A percentile compares a stretch with the other conserved stretches of the same genome.
phyloP scores from a whole-genome alignment of 2,797 vertebrate genomes.

The Helicolenus hilgendorfi region DNA sequence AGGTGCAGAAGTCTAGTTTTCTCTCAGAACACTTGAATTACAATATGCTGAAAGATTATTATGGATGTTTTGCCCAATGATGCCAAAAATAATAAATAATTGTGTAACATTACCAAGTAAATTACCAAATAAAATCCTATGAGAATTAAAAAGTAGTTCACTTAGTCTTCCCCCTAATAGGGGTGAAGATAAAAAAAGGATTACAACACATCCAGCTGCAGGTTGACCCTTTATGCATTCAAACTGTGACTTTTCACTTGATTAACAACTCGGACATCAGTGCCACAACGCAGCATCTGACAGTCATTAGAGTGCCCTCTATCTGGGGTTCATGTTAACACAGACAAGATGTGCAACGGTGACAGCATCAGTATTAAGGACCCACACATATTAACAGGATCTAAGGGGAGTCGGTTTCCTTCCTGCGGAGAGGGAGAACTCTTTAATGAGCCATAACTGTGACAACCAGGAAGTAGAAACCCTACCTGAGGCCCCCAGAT shows the following conservation, averaged over 20 bases:
- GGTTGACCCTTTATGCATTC: neutral
- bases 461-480: constrained; percentile 83
- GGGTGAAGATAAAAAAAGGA: neutral
- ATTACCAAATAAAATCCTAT: neutral
- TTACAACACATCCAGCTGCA: neutral
- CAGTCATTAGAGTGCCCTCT: constrained; percentile 69
- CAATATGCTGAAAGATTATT: too few species aligned
- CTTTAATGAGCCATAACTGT: constrained; percentile 85
- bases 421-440: constrained; percentile 68
- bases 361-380: constrained; percentile 64
- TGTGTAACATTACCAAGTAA: too few species aligned
- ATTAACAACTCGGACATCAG: constrained; percentile 37
- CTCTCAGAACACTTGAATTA: too few species aligned
- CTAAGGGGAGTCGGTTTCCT: constrained; percentile 70
- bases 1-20: too few species aligned
- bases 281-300: constrained; percentile 62
- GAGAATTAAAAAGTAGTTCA: neutral
- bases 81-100: too few species aligned
- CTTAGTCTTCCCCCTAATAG: neutral
- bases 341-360: constrained; percentile 78
- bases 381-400: constrained; percentile 73
- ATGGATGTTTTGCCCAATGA: too few species aligned
- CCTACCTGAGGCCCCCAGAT: constrained; percentile 77
- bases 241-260: constrained; percentile 28
- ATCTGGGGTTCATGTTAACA: constrained; percentile 67